These are phyloP conservation scores for Brevimyrus niger DNA, from an alignment of 2,113 vertebrate species.

Conservation along the genomic window DNA sequence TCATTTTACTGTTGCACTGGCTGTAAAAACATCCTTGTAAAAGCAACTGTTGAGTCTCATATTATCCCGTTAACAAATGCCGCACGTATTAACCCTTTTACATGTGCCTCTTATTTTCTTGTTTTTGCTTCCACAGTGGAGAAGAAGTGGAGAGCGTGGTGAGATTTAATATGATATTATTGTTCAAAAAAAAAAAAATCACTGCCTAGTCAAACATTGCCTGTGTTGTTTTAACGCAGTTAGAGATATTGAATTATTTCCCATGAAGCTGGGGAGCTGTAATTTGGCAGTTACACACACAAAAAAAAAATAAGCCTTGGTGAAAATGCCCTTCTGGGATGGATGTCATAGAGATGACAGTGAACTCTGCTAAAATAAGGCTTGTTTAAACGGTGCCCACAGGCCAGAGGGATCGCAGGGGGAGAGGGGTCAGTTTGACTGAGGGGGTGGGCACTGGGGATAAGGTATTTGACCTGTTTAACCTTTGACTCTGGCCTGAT, in stretches of 20 bases:
- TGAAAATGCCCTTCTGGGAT: neutral
- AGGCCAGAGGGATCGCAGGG: constrained; percentile 30
- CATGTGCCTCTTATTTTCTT: neutral
- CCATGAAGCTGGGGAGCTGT: neutral
- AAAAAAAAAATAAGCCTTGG: neutral
- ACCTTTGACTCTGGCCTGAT: constrained; percentile 58
- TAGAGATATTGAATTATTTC: neutral
- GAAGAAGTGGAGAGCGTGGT: neutral
- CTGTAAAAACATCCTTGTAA: constrained; percentile 66
- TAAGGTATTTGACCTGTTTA: constrained; percentile 64
- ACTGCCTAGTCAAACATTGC: neutral
- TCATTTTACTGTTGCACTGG: constrained; percentile 64
- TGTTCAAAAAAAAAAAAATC: constrained; percentile 11
- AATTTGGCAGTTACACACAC: neutral
- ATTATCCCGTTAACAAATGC: constrained; percentile 63
- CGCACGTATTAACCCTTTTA: constrained; percentile 33
- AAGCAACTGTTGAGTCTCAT: constrained; percentile 53
- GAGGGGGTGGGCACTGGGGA: constrained; percentile 37
- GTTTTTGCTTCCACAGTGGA: neutral
- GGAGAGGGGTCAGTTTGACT: constrained; percentile 55
- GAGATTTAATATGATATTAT: neutral
- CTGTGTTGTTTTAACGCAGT: neutral
- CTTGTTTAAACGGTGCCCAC: neutral
- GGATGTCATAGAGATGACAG: neutral
- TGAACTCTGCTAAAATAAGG: neutral